Percentiles rank a stretch among this genome's conserved stretches.
Conservation (phyloP, 2,888 invertebrate genomes). For the Dryadula phaetusa region DNA sequence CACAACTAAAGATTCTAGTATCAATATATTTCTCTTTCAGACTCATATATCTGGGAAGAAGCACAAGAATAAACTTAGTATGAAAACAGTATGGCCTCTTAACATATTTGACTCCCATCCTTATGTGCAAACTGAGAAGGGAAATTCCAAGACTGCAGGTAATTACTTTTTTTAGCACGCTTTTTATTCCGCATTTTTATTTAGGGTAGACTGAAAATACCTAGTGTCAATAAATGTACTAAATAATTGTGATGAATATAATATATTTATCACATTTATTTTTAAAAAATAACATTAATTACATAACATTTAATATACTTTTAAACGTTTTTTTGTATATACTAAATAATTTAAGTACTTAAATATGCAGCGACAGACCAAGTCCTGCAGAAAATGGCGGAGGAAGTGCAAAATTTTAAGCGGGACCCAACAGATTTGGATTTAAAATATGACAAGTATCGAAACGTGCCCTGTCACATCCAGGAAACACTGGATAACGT, state of each 20-base stretch:
- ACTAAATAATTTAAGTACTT: too few species aligned
- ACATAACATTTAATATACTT: too few species aligned
- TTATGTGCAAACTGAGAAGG: conserved; percentile 52
- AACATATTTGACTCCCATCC: conserved; percentile 72
- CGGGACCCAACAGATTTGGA: conserved; percentile 54
- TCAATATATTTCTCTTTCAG: conserved; percentile 52
- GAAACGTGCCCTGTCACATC: conserved; percentile 62
- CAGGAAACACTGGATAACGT: conserved; percentile 66
- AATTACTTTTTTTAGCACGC: too few species aligned
- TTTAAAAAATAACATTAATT: too few species aligned
- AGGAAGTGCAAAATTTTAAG: conserved; percentile 60
- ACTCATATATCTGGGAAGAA: conserved; percentile 80
- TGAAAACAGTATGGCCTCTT: conserved; percentile 63
- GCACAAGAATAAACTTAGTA: conserved; percentile 68
- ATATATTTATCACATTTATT: too few species aligned
- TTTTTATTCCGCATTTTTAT: too few species aligned
- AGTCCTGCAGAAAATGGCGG: conserved; percentile 64
- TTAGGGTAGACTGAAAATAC: too few species aligned
- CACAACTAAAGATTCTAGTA: neutral
- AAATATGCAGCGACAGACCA: conserved; percentile 54
- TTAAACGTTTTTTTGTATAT: too few species aligned
- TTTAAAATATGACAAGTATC: conserved; percentile 57
- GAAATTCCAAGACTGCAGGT: conserved; percentile 47
- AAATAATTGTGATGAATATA: too few species aligned
- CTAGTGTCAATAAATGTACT: too few species aligned